Base-by-base conservation (phyloP, 2,888 invertebrate genomes). In the Melitaea athalia region DNA sequence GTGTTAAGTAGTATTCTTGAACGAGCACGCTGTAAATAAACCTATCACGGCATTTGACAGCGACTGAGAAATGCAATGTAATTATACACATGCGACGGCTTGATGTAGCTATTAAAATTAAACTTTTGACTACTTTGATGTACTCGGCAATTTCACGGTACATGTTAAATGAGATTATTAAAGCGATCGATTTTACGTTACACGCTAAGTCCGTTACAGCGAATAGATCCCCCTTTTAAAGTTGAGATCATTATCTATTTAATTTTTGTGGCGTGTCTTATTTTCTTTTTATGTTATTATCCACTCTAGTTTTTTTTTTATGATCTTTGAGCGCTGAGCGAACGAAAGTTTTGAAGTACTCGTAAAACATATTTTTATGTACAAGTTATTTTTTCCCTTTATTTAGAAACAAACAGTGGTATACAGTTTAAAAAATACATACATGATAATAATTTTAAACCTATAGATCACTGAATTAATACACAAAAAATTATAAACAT, bases 61-160 rank as follows among this genome's bases (percentile, higher is more conserved):
- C 47, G 53, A 59, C 15, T 59, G 59, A 64, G 50, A 62, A 69
- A 64, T 69, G 61, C 66, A 60, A 49, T 14, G 60, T 62, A 69
- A 64, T 67, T 67, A 52, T 64, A 47, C 64, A 61, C 60, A 64
- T 67, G 49, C 64, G 60, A 47, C 47, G 63, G 60, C 38, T 43
- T 69, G 69, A 71, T 69, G 67, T 64, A 67, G 59, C 67, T 69
- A 59, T 69, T 66, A 49, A 52, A 64, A 64, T 59, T 43, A 52
- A 67, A 64, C 59, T 71, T 71, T 69, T 55, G 67, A 67, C 50
- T 55, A 59, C 67, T 67, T 71, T 59, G 64, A 67, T 63, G 62
- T 67, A 59, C 17, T 50, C 31, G 33, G 49, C 53, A 47, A 53
- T 61, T 64, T 59, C 49, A 64, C 52, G 43, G 15, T 66, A 53